Conservation (phyloP, 2,797 vertebrate species). For the Melanotaenia boesemani region DNA sequence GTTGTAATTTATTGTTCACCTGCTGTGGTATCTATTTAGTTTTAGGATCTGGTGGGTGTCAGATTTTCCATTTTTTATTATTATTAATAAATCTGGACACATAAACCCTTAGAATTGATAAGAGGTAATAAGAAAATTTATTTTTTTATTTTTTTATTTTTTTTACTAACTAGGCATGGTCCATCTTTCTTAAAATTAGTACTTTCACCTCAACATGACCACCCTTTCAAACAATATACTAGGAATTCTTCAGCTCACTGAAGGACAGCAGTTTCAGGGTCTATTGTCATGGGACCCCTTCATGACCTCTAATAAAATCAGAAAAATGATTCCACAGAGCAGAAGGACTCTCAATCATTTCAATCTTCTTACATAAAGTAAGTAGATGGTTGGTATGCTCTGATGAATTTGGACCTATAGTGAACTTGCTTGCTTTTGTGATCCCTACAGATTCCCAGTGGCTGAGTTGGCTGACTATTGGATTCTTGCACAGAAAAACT, state of each 20-base stretch:
- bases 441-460: background rate
- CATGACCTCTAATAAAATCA: background rate
- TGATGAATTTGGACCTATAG: background rate
- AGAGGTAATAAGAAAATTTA: background rate
- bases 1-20: background rate
- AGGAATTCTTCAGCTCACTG: background rate
- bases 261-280: background rate
- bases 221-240: background rate
- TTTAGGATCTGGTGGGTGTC: background rate
- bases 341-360: background rate
- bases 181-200: background rate
- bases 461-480: too few relatives aligned
- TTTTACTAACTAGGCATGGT: background rate
- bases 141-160: background rate
- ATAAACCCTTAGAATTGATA: too few relatives aligned
- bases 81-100: too few relatives aligned
- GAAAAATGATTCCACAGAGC: background rate
- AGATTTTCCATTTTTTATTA: background rate
- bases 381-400: background rate
- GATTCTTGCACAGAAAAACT: too few relatives aligned
- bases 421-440: too few relatives aligned
- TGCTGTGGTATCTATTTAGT: background rate
- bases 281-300: background rate
- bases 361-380: background rate
- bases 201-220: background rate